Base-by-base conservation (phyloP, 2,797 vertebrate species). In the Ciconia nigra region DNA sequence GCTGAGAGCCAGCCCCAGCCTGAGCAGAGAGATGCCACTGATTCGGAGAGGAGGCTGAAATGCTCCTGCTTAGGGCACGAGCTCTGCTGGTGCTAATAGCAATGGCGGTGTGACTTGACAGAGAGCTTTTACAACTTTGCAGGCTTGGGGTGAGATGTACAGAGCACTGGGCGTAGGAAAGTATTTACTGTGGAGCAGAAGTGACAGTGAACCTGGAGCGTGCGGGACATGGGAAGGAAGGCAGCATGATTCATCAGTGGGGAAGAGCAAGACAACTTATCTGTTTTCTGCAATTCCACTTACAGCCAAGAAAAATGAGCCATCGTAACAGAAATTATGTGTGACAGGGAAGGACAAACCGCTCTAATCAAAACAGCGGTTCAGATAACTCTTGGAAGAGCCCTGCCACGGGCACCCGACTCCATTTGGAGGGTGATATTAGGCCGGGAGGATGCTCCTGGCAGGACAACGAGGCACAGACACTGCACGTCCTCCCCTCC, bases 331-430 rank as follows among this genome's bases (percentile, higher is more conserved):
- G 96, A 89, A 97, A 96, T 97, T 92, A 96, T 83, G 89, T 91
- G 95, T 96, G 97, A 97, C 97, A 96, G 94, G 92, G 97, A 98
- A 97, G 97, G 97, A 97, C 96, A 95, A 97, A 97, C 85, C 25
- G 25, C 89, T 96, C 81, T 83, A 74, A 94, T 95, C 88, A 89
- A 87, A 97, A 81, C 83, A 88, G 92, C 2, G 2, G 46, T 35
- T 79, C 76, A 79, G 92, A 94, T 84, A 90, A 95, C 87, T 96
- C 76, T 82, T 78, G 86, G 89, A 84, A 77, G 62, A 89, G n/a
- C 29, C 67, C 85, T 87, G 70, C 55, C 73, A 51, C 1, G 1
- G 69, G 81, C 46, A 73, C 54, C 46, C 59, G 37, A 39, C 73
- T 80, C 89, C 44, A 5, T 42, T 20, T 28, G 25, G 61, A 94